Base-by-base conservation (phyloP, 1,140 invertebrate species). In the Apis laboriosa region DNA sequence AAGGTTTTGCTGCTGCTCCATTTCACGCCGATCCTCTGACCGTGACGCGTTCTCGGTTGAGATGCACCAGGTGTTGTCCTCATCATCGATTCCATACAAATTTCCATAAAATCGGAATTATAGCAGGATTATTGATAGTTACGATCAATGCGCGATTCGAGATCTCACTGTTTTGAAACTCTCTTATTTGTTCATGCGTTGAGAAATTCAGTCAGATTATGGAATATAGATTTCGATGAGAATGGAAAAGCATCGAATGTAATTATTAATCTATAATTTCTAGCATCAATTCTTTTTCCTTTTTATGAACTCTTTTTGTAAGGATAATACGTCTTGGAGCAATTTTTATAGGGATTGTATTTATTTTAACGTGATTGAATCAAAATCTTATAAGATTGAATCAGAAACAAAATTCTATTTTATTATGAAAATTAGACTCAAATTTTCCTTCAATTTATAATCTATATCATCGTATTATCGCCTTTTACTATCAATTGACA, bases 1-100 rank as follows among this genome's bases (percentile, higher is more conserved):
- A 88, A 34, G 66, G 83, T 87, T 88, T 84, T 72, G 83, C 78
- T 72, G 83, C 78, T 74, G 56, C 49, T 83, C 64, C 72, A 77
- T 28, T 86, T 77, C 70, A 84, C 34, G 60, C 5, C 67, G 56
- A 86, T 80, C 58, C 81, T 68, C 53, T 34, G 64, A 80, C 58
- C 80, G 55, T 80, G 77, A 77, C 19, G 28, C 24, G 60, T 83
- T 75, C 72, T 75, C 43, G 70, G 43, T 34, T 13, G 8, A 28
- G 43, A 15, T 56, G 55, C 34, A 56, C 24, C 72, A 11, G 15
- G 56, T 75, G 64, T 68, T 43, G 34, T 43, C 34, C 28, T 12
- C 21, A 4, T 43, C 49, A 21, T 24, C 71, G 21, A 8, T 21
- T 55, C 4, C 12, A 51, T 34, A 21, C 24, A 60, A 53, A 21